Percentiles rank a stretch among this genome's conserved stretches.
phyloP scores from a whole-genome alignment of 2,113 vertebrate genomes.

The Blennius ocellaris region DNA sequence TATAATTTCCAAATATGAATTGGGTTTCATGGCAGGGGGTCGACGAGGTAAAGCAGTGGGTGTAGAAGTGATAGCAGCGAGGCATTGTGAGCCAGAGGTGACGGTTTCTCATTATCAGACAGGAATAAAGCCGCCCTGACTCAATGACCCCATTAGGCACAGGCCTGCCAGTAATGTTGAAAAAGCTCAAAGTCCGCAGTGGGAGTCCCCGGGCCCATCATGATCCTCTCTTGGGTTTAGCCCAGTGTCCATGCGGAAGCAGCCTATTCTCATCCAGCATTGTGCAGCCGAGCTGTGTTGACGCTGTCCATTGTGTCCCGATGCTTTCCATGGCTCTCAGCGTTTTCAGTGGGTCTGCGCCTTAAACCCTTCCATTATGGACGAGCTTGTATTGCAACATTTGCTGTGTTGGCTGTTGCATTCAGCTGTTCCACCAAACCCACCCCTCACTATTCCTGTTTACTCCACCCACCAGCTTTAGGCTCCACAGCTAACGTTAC shows the following conservation, averaged over 20 bases:
- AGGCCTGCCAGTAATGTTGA: slow-evolving; percentile 55
- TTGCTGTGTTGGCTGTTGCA: slow-evolving; percentile 81
- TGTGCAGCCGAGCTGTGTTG: slow-evolving; percentile 65
- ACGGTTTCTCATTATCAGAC: slow-evolving; percentile 41
- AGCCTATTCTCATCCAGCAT: slow-evolving; percentile 62
- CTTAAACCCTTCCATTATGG: slow-evolving; percentile 80
- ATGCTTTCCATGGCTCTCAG: slow-evolving; percentile 78
- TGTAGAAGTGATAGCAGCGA: not conserved
- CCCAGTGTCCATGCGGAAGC: slow-evolving; percentile 56
- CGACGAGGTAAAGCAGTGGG: too few species aligned
- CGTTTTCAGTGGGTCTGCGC: slow-evolving; percentile 62
- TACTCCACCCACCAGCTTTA: not conserved
- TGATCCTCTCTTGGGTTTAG: slow-evolving; percentile 51
- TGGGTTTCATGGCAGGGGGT: too few species aligned
- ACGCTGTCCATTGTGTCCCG: slow-evolving; percentile 55
- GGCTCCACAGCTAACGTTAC: slow-evolving; percentile 6
- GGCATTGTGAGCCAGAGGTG: slow-evolving; percentile 20
- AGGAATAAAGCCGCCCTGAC: slow-evolving; percentile 45
- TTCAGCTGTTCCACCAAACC: slow-evolving; percentile 53
- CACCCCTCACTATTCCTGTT: not conserved
- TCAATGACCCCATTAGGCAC: slow-evolving; percentile 65
- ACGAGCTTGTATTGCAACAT: slow-evolving; percentile 30
- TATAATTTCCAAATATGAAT: too few species aligned
- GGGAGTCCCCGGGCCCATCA: slow-evolving; percentile 64
- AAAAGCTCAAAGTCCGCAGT: slow-evolving; percentile 62